Base-by-base conservation (phyloP, 2,888 invertebrate genomes). In the Leucophora obtusa region DNA sequence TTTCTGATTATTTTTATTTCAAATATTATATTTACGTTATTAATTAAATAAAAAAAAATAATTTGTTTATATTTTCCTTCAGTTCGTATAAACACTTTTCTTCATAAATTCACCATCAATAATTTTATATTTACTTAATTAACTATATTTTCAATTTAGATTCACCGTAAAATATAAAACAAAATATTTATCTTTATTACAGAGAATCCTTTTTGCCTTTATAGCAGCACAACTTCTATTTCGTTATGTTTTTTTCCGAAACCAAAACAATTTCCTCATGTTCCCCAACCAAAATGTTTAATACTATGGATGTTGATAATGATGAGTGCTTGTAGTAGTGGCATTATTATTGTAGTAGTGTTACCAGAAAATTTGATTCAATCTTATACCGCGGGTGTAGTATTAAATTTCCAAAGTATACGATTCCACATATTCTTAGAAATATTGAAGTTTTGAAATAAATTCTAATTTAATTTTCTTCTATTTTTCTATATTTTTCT, bases 131-230 rank as follows among this genome's bases (percentile, higher is more conserved):
- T 54, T 54, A 17, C 17, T 50, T 28, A 28, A 17, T 56, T 50
- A 59, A 54, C 50, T 71, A 18, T 56, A 10, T 7, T 56, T 24
- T 60, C 35, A 38, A 43, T 28, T 38, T 14, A 47, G 65, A 38
- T 33, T 5, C 28, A 70, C 51, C 14, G 50, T 47, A 14, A 47
- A n/a, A n/a, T 47, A 77, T 47, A 71, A 66, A 17, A 66, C 54
- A 24, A 54, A 63, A 66, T 56, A 35, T 77, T 33, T 56, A 72
- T 54, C 9, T 6, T 56, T 62, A 50, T 66, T 38, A 35, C 60
- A 51, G 66, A 78, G 77, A 78, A 78, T 78, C 60, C 77, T 62
- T 78, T 72, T 78, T 47, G 59, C 71, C 60, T 66, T 72, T 72
- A 71, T 72, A 68, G 66, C 77, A 72, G 66, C 59, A 78, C 71